Evolutionary conservation across 2,797 vertebrate genomes (phyloP).

Genomic region (Myripristis murdjan): DNA sequence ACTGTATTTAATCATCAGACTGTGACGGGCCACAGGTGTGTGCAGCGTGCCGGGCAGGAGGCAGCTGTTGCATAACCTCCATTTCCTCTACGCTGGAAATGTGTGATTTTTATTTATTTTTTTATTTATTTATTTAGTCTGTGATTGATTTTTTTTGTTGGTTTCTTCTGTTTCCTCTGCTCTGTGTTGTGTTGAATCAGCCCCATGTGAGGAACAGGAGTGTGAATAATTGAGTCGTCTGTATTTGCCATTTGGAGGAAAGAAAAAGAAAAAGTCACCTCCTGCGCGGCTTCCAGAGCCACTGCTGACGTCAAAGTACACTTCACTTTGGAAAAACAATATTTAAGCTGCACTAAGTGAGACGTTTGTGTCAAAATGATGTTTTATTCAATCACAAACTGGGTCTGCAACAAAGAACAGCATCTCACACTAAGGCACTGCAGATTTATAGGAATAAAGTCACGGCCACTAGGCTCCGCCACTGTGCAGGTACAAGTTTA

Average conservation of each 20-base stretch:
- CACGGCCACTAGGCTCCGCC: too few species aligned
- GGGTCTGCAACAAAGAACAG: too few species aligned
- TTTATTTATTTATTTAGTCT: too few species aligned
- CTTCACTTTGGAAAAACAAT: neutral
- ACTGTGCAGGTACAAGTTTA: too few species aligned
- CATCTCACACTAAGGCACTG: too few species aligned
- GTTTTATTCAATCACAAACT: too few species aligned
- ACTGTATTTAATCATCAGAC: constrained; percentile 5
- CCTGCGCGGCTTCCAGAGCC: neutral
- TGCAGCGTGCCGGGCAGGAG: neutral
- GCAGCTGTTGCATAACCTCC: neutral
- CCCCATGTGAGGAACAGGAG: neutral
- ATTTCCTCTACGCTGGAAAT: neutral
- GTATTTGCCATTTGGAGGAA: too few species aligned
- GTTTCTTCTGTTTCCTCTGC: neutral
- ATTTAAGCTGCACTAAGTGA: neutral
- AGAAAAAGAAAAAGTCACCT: neutral
- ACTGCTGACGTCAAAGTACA: neutral
- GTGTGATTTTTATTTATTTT: neutral
- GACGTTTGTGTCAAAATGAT: too few species aligned
- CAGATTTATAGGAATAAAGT: too few species aligned
- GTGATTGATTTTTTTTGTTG: neutral
- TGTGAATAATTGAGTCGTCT: too few species aligned
- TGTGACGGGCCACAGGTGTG: constrained; percentile 14
- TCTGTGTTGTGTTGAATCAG: neutral